A percentile compares a stretch with the other conserved stretches of the same genome.
phyloP scores from a whole-genome alignment of 2,888 invertebrate species.

The Cephonodes hylas region DNA sequence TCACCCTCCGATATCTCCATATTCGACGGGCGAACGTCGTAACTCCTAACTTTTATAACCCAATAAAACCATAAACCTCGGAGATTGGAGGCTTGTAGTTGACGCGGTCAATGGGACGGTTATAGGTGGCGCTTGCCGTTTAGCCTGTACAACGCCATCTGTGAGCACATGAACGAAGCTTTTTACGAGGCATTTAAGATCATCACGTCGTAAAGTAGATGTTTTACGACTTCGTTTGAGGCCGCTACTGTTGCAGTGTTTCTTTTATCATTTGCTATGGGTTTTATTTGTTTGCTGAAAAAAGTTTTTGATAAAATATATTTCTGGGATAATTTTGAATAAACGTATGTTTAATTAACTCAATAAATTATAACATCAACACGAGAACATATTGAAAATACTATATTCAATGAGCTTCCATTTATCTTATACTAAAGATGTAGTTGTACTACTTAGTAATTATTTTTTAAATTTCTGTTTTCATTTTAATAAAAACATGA shows the following conservation, averaged over 20 bases:
- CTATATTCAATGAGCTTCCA: too few relatives aligned
- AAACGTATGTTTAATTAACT: too few relatives aligned
- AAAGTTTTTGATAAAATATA: background rate
- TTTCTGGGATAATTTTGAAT: conserved; percentile 12
- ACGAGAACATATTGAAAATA: too few relatives aligned
- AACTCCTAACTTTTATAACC: conserved; percentile 78
- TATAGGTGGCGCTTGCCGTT: conserved; percentile 66
- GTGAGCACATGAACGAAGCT: conserved; percentile 59
- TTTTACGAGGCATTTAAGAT: conserved; percentile 73
- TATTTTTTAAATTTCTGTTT: too few relatives aligned
- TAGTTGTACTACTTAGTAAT: too few relatives aligned
- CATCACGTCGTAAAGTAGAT: conserved; percentile 72
- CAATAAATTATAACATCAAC: too few relatives aligned
- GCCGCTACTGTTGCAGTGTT: conserved; percentile 70
- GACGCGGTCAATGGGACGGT: conserved; percentile 34
- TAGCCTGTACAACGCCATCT: conserved; percentile 66
- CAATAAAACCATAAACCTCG: conserved; percentile 73
- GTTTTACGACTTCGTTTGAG: conserved; percentile 69
- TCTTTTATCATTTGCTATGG: conserved; percentile 23
- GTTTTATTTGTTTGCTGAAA: conserved; percentile 5
- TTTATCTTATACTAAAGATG: too few relatives aligned
- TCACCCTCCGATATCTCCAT: conserved; percentile 78
- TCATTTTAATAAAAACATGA: conserved; percentile 21
- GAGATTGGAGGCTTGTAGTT: conserved; percentile 37
- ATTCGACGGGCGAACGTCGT: conserved; percentile 66